Base-by-base conservation (phyloP, 2,888 invertebrate genomes). In the Ophion ventricosus region DNA sequence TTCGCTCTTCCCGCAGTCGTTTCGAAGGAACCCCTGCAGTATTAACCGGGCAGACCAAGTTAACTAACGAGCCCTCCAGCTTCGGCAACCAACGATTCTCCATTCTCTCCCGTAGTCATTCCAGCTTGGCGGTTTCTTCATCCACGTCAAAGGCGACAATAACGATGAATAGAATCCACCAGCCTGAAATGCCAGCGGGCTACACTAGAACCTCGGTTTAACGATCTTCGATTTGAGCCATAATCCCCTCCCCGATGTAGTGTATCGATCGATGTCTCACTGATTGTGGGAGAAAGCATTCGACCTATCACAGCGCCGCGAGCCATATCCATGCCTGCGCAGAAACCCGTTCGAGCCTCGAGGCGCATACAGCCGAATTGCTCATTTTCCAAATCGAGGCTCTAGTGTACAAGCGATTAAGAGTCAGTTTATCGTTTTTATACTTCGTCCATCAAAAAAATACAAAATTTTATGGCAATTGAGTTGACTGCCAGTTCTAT, bases 11-110 rank as follows among this genome's bases (percentile, higher is more conserved):
- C 61, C 61, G 17, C 4, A 73, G 69, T 83, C 69, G 54, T 29
- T 54, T 61, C 56, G 56, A 35, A 25, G n/a, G 67, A 49, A 77
- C 17, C 67, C 69, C 23, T 69, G 82, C 70, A 74, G 84, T 79
- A 84, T 66, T 72, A 66, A 70, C 75, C 26, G 56, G 40, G 54
- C 35, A 85, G 70, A 80, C 63, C 23, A 76, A 79, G 73, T 75
- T 76, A 57, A 25, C 54, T 72, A 69, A 77, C 73, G 82, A 40
- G 80, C 82, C 80, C 75, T 72, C 25, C 59, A 85, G 76, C 78
- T 66, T 56, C 80, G 56, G 57, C 56, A 79, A 26, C 73, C 49
- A 73, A 61, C 67, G 54, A 57, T 67, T 72, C 69, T 84, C 66
- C 26, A 23, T 69, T 59, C 23, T 23, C 59, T 59, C 26, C 17